These are phyloP conservation scores for Paguma larvata DNA, from an alignment of 2,797 vertebrate genomes.

Conservation along the genomic window DNA sequence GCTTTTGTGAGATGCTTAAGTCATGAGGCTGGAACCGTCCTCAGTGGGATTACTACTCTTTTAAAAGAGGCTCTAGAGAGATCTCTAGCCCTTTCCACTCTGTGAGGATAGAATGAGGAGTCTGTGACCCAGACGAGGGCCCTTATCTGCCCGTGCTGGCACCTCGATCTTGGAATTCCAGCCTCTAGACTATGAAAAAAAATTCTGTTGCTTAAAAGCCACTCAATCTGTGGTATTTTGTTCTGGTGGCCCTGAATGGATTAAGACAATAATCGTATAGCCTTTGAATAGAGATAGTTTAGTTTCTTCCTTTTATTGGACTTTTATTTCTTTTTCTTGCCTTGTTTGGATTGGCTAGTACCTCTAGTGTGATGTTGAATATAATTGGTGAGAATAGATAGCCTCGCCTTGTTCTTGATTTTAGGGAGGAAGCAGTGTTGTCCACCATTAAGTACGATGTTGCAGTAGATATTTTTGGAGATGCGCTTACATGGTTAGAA, in stretches of 20 bases:
- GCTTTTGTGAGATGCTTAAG: neutral
- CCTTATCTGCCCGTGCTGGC: neutral
- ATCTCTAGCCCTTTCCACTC: neutral
- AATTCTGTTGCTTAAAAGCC: neutral
- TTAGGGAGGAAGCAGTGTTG: neutral
- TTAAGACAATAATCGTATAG: neutral
- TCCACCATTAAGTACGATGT: neutral
- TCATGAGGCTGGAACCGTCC: neutral
- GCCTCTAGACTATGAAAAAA: neutral
- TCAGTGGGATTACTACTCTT: neutral
- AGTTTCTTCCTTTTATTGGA: neutral
- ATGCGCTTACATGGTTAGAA: neutral
- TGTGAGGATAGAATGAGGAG: neutral
- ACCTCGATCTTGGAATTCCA: neutral
- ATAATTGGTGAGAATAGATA: neutral
- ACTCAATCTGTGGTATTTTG: neutral
- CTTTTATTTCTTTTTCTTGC: neutral
- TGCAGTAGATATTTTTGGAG: neutral
- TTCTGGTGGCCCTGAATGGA: neutral
- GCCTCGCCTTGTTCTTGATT: neutral
- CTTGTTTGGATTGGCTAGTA: neutral
- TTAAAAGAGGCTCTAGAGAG: neutral
- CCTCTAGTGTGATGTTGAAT: neutral
- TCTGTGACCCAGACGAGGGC: neutral
- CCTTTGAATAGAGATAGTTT: neutral